A percentile compares a stretch with the other conserved stretches of the same genome.
These are phyloP conservation scores for Nothoprocta pentlandii DNA, from an alignment of 2,113 vertebrate species.

Conservation along the genomic window DNA sequence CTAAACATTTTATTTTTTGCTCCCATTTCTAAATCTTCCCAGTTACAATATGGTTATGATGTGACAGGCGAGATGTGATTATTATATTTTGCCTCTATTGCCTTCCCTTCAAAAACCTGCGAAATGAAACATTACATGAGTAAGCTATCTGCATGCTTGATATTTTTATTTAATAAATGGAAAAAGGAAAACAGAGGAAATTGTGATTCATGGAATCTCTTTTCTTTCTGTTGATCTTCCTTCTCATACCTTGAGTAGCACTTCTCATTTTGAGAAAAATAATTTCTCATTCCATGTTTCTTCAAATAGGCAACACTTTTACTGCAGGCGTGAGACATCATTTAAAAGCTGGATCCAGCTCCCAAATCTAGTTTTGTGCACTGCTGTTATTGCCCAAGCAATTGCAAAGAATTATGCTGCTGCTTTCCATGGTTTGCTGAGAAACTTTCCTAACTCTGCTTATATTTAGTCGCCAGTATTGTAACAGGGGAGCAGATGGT, in stretches of 20 bases:
- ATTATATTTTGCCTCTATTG: slow-evolving; percentile 36
- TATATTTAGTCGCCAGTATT: background rate
- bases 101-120: background rate
- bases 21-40: slow-evolving; percentile 1
- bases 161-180: slow-evolving; percentile 53
- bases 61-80: slow-evolving; percentile 11
- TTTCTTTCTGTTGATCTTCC: slow-evolving; percentile 54
- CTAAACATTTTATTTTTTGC: background rate
- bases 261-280: slow-evolving; percentile 57
- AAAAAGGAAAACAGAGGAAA: slow-evolving; percentile 43
- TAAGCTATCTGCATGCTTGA: slow-evolving; percentile 52
- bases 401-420: background rate
- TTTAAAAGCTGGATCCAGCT: background rate
- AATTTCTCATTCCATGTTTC: background rate
- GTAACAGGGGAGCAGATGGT: background rate
- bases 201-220: slow-evolving; percentile 43
- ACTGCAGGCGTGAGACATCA: slow-evolving; percentile 8
- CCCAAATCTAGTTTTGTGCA: background rate
- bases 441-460: background rate
- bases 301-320: slow-evolving; percentile 33
- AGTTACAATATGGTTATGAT: background rate
- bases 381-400: background rate
- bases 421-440: background rate
- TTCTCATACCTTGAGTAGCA: slow-evolving; percentile 42
- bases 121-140: slow-evolving; percentile 33